Evolutionary conservation across 2,797 vertebrate genomes (phyloP).

Genomic region (Chelidonichthys spinosus): DNA sequence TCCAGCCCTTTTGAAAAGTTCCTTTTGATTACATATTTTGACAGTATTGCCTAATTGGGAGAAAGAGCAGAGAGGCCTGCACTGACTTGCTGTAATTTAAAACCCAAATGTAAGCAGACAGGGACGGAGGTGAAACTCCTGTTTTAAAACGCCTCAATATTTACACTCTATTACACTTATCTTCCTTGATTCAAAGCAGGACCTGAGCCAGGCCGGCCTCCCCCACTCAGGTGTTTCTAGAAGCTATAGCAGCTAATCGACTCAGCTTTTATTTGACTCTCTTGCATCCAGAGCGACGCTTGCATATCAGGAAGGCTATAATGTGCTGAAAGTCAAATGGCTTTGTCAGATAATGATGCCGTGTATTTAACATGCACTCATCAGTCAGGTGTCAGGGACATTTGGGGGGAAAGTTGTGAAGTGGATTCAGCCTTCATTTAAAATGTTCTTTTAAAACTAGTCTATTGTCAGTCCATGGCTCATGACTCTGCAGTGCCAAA

Average conservation of each 20-base stretch:
- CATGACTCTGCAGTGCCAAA: conserved; percentile 15
- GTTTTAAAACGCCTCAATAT: conserved; percentile 44
- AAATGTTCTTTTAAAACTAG: conserved; percentile 21
- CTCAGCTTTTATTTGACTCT: conserved; percentile 3
- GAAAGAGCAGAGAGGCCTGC: conserved; percentile 54
- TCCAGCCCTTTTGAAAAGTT: conserved; percentile 35
- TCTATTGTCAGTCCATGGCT: conserved; percentile 33
- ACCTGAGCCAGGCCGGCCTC: conserved; percentile 21
- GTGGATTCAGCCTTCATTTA: conserved; percentile 14
- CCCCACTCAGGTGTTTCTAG: conserved; percentile 3
- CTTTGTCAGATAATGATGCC: conserved; percentile 36
- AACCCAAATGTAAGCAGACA: conserved; percentile 46
- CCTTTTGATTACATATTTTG: conserved; percentile 57
- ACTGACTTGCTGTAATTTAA: conserved; percentile 53
- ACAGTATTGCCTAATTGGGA: conserved; percentile 55
- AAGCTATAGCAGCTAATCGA: conserved; percentile 21
- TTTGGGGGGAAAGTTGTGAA: conserved; percentile 23
- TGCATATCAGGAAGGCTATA: conserved; percentile 29
- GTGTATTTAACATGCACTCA: conserved; percentile 29
- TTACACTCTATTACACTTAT: conserved; percentile 31
- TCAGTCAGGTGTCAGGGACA: conserved; percentile 30
- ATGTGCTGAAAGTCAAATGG: conserved; percentile 46
- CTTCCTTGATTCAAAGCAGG: conserved; percentile 39
- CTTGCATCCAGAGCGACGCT: conserved; percentile 2
- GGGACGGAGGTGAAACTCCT: conserved; percentile 20